Evolutionary conservation across 1,140 invertebrate species (phyloP).

Genomic region (Zaprionus nigranus): DNA sequence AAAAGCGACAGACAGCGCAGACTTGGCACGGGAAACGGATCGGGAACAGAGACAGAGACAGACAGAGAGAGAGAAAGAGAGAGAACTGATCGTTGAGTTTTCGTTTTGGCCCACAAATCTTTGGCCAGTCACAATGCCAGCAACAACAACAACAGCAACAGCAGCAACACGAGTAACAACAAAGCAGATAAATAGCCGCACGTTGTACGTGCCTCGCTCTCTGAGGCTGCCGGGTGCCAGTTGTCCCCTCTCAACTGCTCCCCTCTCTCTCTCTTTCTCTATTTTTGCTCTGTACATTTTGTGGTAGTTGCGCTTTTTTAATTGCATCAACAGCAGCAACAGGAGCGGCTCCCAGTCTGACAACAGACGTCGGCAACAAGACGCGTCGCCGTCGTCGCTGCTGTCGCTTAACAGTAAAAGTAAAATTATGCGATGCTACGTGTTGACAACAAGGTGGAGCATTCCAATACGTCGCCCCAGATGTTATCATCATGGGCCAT

Average conservation of each 20-base stretch:
- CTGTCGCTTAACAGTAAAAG: slow-evolving; percentile 74
- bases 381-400: slow-evolving; percentile 8
- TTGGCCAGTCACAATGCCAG: slow-evolving; percentile 71
- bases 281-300: slow-evolving; percentile 39
- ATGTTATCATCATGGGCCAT: slow-evolving; percentile 51
- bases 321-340: slow-evolving; percentile 68
- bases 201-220: slow-evolving; percentile 70
- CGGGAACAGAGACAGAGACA: not conserved
- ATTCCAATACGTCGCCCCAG: slow-evolving; percentile 71
- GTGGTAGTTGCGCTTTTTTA: slow-evolving; percentile 75
- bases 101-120: slow-evolving; percentile 74
- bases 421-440: slow-evolving; percentile 80
- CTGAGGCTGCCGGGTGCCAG: slow-evolving; percentile 39
- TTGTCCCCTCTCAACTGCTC: not conserved
- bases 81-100: slow-evolving; percentile 26
- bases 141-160: slow-evolving; percentile 31
- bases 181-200: slow-evolving; percentile 75
- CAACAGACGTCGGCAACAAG: slow-evolving; percentile 8
- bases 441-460: slow-evolving; percentile 71
- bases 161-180: slow-evolving; percentile 36
- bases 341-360: slow-evolving; percentile 66
- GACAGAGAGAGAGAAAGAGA: not conserved
- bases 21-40: slow-evolving; percentile 1
- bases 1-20: slow-evolving; percentile 71
- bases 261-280: not conserved